Evolutionary conservation across 2,113 vertebrate species (phyloP), one percentile per base, ranked within the genome.

Genomic region (Brachionichthys hirsutus): DNA sequence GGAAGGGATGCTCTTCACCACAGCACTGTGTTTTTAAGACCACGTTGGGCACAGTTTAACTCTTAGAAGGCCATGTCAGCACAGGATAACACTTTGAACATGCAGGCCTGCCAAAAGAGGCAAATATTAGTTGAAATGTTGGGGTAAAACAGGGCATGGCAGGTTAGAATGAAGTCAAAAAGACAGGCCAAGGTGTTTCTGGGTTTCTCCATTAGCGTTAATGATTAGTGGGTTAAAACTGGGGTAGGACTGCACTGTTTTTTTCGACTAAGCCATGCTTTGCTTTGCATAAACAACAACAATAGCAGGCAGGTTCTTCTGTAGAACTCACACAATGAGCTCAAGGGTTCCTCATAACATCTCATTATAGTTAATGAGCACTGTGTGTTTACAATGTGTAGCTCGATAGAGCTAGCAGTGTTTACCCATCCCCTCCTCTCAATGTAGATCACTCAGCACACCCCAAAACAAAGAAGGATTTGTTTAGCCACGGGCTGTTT

Each of bases 331-430:
- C 85, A 88, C 89, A 91, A 91, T 90, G 77, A 88, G 85, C 88
- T 86, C 83, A 84, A 87, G 84, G 78, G 81, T 82, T 89, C 73
- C 80, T 87, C 81, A 88, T 89, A 89, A 89, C 89, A 89, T 91
- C 90, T 92, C 86, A 91, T 92, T 90, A 92, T 85, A 87, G 83
- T 87, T 92, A 91, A 92, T 90, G 85, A 92, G 87, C 66, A 66
- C 85, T 87, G 80, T 87, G 85, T 88, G 87, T 89, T 91, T 89
- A 90, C 87, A 89, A 78, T 91, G 89, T 87, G 83, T 88, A 85
- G 88, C 80, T 87, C 82, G 85, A 89, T 87, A 85, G 85, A 84
- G 78, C 85, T 81, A 81, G 70, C 83, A 76, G 77, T 90, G 89
- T 89, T 89, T 90, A 91, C 82, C 83, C 82, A 72, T 86, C 83